A percentile compares a stretch with the other conserved stretches of the same genome.
phyloP scores from a whole-genome alignment of 92 coral and sea anemone genomes.

The Actinernus sp. region DNA sequence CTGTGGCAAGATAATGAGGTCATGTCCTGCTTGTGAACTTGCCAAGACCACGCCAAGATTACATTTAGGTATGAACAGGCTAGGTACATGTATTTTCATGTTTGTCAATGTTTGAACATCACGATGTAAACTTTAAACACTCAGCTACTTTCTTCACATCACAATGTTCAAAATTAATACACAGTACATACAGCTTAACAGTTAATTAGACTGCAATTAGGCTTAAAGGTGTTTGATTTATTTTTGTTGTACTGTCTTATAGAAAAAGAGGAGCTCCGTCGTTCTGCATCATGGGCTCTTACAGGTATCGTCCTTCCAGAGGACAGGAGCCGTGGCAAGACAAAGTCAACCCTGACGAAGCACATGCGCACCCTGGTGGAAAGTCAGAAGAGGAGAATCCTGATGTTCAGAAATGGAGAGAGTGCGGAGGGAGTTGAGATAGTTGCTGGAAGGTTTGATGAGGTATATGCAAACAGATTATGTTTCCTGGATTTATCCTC shows the following conservation, averaged over 20 bases:
- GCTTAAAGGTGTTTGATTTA: too few species aligned
- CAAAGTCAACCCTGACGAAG: constrained; percentile 83
- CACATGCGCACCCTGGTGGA: constrained; percentile 95
- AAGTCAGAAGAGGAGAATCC: constrained; percentile 90
- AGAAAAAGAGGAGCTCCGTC: constrained; percentile 92
- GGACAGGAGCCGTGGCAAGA: constrained; percentile 84
- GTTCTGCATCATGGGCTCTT: constrained; percentile 92
- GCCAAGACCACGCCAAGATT: too few species aligned
- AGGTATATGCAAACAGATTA: constrained; percentile 48
- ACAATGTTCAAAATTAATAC: too few species aligned
- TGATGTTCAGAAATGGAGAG: constrained; percentile 92
- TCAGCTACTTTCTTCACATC: too few species aligned
- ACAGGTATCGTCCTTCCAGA: constrained; percentile 95
- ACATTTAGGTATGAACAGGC: too few species aligned
- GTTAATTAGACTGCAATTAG: too few species aligned
- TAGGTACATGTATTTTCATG: too few species aligned
- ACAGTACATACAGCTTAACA: too few species aligned
- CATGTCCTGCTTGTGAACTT: constrained; percentile 3
- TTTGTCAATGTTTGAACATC: too few species aligned
- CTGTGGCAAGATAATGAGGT: neutral
- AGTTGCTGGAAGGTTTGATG: constrained; percentile 95
- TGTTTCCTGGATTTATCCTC: neutral
- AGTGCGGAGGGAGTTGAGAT: constrained; percentile 90
- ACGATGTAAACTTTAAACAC: too few species aligned
- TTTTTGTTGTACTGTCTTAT: neutral